Conservation (phyloP, 2,113 vertebrate species). For the Chiloscyllium plagiosum region DNA sequence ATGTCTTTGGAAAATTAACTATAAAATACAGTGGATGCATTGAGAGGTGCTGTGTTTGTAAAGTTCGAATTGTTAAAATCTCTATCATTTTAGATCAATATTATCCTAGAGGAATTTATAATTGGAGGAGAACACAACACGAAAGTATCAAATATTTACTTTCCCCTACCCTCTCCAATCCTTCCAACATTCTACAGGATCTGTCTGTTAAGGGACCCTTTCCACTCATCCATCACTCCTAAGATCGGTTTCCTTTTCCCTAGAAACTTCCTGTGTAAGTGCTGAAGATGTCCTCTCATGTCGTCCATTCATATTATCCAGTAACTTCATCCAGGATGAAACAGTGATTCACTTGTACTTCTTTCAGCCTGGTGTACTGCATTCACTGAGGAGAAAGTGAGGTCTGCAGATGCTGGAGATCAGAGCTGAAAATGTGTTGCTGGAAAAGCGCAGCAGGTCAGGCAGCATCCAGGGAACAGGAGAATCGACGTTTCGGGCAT, state of each 20-base stretch:
- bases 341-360: not conserved
- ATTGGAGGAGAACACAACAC: not conserved
- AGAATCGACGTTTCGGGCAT: too few species aligned
- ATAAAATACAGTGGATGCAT: not conserved
- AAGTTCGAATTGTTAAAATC: not conserved
- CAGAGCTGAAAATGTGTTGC: too few species aligned
- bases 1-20: not conserved
- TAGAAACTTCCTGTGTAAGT: not conserved
- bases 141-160: not conserved
- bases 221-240: not conserved
- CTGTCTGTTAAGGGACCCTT: not conserved
- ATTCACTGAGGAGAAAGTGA: too few species aligned
- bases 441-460: too few species aligned
- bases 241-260: not conserved
- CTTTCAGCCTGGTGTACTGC: not conserved
- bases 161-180: not conserved
- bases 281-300: not conserved
- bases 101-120: not conserved
- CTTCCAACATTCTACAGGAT: not conserved
- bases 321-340: not conserved
- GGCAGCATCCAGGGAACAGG: too few species aligned
- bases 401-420: too few species aligned
- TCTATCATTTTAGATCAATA: not conserved
- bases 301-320: not conserved
- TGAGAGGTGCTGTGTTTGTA: not conserved